Conservation (phyloP, 2,113 vertebrate species). For the Illadopsis cleaveri region DNA sequence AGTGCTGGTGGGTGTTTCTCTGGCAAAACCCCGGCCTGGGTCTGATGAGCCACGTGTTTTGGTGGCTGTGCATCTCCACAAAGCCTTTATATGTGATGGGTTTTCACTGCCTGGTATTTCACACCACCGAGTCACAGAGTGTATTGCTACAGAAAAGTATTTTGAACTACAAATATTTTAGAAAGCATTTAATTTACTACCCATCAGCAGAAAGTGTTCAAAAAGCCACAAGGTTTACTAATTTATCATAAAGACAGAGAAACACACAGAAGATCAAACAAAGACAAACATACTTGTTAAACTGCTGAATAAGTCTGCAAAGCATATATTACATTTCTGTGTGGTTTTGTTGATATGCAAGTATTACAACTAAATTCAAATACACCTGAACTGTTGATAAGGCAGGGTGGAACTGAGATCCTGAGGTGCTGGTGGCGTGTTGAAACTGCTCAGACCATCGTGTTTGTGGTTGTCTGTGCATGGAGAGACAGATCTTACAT, state of each 20-base stretch:
- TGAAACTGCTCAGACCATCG: neutral
- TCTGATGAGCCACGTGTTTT: rapidly evolving
- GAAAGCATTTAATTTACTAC: slow-evolving; percentile 61
- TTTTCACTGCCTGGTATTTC: slow-evolving; percentile 47
- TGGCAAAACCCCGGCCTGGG: rapidly evolving
- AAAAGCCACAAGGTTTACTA: slow-evolving; percentile 60
- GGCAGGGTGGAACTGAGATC: neutral
- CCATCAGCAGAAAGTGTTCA: slow-evolving; percentile 55
- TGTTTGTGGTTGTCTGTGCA: slow-evolving; percentile 14
- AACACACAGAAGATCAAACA: slow-evolving; percentile 36
- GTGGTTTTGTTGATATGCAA: slow-evolving; percentile 39
- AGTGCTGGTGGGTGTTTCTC: neutral
- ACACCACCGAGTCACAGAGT: neutral
- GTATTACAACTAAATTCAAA: slow-evolving; percentile 41
- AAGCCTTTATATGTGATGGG: neutral
- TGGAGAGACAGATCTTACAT: neutral
- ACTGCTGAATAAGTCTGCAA: slow-evolving; percentile 42
- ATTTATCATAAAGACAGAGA: slow-evolving; percentile 61
- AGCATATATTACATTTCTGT: slow-evolving; percentile 23
- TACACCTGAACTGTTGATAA: slow-evolving; percentile 25
- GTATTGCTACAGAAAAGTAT: neutral
- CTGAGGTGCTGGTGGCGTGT: neutral
- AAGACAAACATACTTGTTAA: slow-evolving; percentile 40
- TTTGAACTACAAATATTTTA: slow-evolving; percentile 59
- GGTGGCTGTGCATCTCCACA: neutral